phyloP scores from a whole-genome alignment of 2,113 vertebrate genomes.

The Emydocephalus ijimae region DNA sequence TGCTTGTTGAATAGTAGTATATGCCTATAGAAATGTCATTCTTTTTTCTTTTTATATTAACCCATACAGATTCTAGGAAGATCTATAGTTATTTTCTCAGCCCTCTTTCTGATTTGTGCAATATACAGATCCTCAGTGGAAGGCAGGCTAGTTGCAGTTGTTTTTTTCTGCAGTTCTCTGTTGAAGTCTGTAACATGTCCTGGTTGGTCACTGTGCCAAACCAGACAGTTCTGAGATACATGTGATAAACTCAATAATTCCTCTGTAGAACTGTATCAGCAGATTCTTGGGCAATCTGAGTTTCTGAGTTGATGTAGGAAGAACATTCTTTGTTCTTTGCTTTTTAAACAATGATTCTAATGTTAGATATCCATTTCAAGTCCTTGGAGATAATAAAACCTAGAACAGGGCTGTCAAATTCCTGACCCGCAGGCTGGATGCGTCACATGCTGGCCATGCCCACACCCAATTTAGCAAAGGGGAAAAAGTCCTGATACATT shows the following conservation, averaged over 20 bases:
- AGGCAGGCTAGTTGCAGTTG: too few species aligned
- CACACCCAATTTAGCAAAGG: too few species aligned
- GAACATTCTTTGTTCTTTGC: not conserved
- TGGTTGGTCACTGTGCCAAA: not conserved
- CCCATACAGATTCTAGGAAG: not conserved
- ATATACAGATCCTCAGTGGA: not conserved
- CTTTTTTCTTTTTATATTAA: not conserved
- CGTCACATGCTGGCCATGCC: too few species aligned
- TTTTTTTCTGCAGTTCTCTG: not conserved
- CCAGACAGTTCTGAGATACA: not conserved
- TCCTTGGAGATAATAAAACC: not conserved
- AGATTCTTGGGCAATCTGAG: not conserved
- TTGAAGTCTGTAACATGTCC: not conserved
- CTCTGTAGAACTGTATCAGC: not conserved
- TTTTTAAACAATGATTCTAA: not conserved
- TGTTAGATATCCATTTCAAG: not conserved
- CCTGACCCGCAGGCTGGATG: too few species aligned
- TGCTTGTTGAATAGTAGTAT: not conserved
- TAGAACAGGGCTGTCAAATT: too few species aligned
- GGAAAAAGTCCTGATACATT: too few species aligned
- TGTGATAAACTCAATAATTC: not conserved
- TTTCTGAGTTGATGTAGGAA: not conserved
- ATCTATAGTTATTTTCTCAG: not conserved
- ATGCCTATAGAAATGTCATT: not conserved
- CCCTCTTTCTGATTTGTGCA: not conserved